phyloP scores from a whole-genome alignment of 2,113 vertebrate species.

The Dipodomys spectabilis region DNA sequence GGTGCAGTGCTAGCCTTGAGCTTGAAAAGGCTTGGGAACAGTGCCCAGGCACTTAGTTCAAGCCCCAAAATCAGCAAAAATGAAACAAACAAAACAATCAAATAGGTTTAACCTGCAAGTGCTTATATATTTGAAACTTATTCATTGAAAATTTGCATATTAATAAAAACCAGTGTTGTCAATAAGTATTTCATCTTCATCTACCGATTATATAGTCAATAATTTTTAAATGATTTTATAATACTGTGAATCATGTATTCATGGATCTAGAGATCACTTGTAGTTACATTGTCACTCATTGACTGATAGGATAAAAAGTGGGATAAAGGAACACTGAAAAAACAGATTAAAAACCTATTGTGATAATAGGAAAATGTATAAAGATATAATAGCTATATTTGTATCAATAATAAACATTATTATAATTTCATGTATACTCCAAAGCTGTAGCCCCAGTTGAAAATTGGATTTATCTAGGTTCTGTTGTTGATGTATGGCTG shows the following conservation, averaged over 20 bases:
- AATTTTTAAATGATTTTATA: neutral
- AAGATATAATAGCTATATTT: neutral
- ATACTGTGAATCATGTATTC: neutral
- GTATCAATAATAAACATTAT: constrained; percentile 43
- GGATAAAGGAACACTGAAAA: neutral
- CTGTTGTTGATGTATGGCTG: neutral
- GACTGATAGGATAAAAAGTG: neutral
- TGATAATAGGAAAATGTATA: neutral
- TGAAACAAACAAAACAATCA: too few species aligned
- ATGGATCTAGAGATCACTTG: neutral
- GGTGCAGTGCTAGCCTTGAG: too few species aligned
- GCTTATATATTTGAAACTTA: neutral
- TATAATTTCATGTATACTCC: neutral
- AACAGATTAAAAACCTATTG: neutral
- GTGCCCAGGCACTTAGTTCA: too few species aligned
- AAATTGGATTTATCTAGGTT: constrained; percentile 36
- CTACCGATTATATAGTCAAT: neutral
- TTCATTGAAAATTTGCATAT: neutral
- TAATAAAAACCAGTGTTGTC: neutral
- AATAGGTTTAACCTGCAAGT: neutral
- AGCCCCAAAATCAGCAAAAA: too few species aligned
- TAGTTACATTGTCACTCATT: neutral
- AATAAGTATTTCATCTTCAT: neutral
- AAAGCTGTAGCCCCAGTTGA: neutral
- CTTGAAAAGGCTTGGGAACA: too few species aligned